Conservation (phyloP, 2,888 invertebrate species). For the Calameuta pallipes region DNA sequence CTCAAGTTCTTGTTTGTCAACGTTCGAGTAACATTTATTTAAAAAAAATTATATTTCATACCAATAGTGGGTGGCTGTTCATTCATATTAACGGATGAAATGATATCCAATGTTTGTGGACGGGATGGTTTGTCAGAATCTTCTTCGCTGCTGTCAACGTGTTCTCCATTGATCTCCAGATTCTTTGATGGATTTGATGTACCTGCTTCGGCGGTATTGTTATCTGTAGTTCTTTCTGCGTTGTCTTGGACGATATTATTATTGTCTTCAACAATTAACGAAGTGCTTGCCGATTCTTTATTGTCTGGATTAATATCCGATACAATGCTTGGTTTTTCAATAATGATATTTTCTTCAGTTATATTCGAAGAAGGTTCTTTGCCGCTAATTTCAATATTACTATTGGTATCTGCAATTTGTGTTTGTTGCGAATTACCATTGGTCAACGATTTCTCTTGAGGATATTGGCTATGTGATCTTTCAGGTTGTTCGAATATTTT, state of each 20-base stretch:
- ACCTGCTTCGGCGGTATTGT: not conserved
- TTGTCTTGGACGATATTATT: slow-evolving; percentile 10
- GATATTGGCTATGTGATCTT: not conserved
- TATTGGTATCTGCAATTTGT: not conserved
- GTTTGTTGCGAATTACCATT: slow-evolving; percentile 12
- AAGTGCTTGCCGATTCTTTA: slow-evolving; percentile 1
- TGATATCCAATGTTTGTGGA: slow-evolving; percentile 60
- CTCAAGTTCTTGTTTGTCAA: not conserved
- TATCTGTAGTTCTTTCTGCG: not conserved
- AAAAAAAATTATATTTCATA: slow-evolving; percentile 18
- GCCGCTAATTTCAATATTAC: slow-evolving; percentile 2
- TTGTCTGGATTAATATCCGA: not conserved
- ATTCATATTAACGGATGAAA: slow-evolving; percentile 46
- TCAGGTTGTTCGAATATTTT: not conserved
- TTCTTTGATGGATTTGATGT: not conserved
- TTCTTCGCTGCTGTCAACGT: slow-evolving; percentile 38
- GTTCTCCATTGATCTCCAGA: slow-evolving; percentile 31
- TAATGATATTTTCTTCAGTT: not conserved
- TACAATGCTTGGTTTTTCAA: not conserved
- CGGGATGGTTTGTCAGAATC: slow-evolving; percentile 51
- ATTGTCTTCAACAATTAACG: slow-evolving; percentile 1
- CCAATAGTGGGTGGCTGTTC: slow-evolving; percentile 39
- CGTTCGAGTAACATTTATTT: not conserved
- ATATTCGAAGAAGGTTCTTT: not conserved
- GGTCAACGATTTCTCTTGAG: not conserved